A percentile compares a stretch with the other conserved stretches of the same genome.
Conservation (phyloP, 2,113 vertebrate species). For the Cheilinus undulatus region DNA sequence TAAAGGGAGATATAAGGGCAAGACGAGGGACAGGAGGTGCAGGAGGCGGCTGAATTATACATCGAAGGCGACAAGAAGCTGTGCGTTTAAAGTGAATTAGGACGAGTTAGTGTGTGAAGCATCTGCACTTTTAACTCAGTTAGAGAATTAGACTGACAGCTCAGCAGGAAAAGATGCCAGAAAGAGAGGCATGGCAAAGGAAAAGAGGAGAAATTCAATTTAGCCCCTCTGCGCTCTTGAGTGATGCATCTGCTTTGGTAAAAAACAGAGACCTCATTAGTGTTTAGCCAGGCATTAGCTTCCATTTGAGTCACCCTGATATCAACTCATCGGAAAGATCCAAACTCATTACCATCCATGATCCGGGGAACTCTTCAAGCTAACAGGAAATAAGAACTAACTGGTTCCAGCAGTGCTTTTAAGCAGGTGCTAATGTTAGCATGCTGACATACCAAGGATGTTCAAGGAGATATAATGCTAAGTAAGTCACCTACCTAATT, state of each 20-base stretch:
- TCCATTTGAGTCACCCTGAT: neutral
- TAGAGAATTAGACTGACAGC: neutral
- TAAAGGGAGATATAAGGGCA: neutral
- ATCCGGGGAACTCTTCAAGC: neutral
- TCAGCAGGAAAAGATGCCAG: neutral
- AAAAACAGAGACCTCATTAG: neutral
- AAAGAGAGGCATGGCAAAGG: neutral
- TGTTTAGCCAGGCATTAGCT: no score
- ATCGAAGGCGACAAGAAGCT: neutral
- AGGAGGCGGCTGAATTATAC: neutral
- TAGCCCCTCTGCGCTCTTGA: neutral
- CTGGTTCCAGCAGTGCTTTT: no score
- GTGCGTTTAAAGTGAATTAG: conserved; percentile 6
- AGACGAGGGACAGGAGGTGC: neutral
- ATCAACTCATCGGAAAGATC: neutral
- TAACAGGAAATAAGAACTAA: no score
- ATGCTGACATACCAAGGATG: no score
- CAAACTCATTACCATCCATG: no score
- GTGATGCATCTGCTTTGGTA: neutral
- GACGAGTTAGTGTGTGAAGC: neutral
- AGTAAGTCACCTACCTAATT: no score
- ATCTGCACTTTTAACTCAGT: neutral
- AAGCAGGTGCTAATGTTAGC: no score
- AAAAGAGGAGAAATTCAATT: neutral
- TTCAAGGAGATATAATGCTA: no score